Percentiles rank a stretch among this genome's conserved stretches.
Evolutionary conservation across 2,113 vertebrate genomes (phyloP).

Genomic region (Grantiella picta): DNA sequence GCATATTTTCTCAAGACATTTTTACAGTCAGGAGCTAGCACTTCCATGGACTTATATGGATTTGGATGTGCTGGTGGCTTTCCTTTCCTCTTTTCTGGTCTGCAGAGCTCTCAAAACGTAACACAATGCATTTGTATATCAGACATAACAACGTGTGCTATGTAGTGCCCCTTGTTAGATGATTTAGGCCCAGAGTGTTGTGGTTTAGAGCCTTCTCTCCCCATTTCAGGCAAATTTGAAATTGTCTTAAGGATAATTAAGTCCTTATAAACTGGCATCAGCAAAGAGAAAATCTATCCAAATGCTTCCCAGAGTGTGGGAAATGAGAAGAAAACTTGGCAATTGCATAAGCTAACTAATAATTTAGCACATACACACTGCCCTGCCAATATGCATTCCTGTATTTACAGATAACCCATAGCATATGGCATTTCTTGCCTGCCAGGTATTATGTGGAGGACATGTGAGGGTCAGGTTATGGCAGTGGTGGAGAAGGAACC

Average conservation of each 20-base stretch:
- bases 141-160: not conserved
- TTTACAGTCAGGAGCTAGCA: not conserved
- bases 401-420: not conserved
- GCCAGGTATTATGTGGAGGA: not conserved
- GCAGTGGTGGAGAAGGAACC: not conserved
- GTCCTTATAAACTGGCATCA: not conserved
- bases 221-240: not conserved
- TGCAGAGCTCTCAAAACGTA: not conserved
- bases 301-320: not conserved
- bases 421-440: not conserved
- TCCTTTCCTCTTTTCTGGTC: not conserved
- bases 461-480: not conserved
- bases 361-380: not conserved
- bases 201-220: not conserved
- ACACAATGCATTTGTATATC: not conserved
- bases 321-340: not conserved
- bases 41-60: not conserved
- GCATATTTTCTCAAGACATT: not conserved
- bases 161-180: not conserved
- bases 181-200: not conserved
- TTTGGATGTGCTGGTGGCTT: not conserved
- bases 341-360: not conserved
- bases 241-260: not conserved
- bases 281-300: not conserved
- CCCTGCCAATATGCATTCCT: not conserved